Base-by-base conservation (phyloP, 1,140 invertebrate species). In the Latrodectus geometricus region DNA sequence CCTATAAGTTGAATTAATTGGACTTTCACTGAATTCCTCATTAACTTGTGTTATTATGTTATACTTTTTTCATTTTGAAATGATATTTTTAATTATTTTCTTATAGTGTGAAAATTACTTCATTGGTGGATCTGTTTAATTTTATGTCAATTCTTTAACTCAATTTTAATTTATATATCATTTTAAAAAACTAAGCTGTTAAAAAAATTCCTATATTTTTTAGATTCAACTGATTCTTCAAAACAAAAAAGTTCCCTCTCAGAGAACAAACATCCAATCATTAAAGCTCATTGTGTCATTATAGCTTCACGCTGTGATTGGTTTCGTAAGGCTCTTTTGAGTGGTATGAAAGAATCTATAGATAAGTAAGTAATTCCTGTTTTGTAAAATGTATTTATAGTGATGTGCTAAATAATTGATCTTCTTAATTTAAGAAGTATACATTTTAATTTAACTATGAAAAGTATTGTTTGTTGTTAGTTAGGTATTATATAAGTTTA, bases 341-440 rank as follows among this genome's bases (percentile, higher is more conserved):
- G 94, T 84, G 94, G 94, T 54, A 95, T 95, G 94, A 92, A 93
- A 89, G 94, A 95, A 91, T 93, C 94, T 7, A 95, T 95, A 87
- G 93, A 94, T 89, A 94, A 93, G 93, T 94, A 90, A 21, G 77
- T 83, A 49, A 15, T 70, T 9, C 21, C 11, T 9, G 15, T 23
- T 70, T 3, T 12, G 11, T 50, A 52, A 52, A 17, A 8, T 75
- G 50, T 20, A 21, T 70, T 12, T 3, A 70, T 17, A 9, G 9
- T 21, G 4, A 23, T 20, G 8, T 72, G n/a, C 7, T 72, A 12
- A 35, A 9, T 14, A 9, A 8, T 75, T 49, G 12, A 14, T 49
- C 17, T 75, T 75, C 15, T 75, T 49, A n/a, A 75, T 9, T 20
- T 15, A 75, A 75, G 11, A 20, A 75, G 50, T 20, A 75, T 8